phyloP scores from a whole-genome alignment of 2,113 vertebrate species.

The Merops nubicus region DNA sequence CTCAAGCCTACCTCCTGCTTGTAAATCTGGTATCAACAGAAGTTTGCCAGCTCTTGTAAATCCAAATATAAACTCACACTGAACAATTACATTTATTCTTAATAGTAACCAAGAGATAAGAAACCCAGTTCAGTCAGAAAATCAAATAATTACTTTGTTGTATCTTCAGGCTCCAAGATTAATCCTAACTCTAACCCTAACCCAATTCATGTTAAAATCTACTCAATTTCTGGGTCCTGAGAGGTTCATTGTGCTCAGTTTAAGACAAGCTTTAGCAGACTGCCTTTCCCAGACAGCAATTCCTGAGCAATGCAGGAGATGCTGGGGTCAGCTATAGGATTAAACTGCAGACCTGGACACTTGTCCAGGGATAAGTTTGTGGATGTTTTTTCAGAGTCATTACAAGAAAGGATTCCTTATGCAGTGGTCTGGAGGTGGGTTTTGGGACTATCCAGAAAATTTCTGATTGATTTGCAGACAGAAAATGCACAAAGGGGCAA shows the following conservation, averaged over 20 bases:
- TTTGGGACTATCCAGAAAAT: not conserved
- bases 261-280: not conserved
- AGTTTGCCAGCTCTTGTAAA: not conserved
- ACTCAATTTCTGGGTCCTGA: not conserved
- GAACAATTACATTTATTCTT: not conserved
- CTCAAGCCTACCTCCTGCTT: not conserved
- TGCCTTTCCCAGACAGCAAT: not conserved
- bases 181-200: not conserved
- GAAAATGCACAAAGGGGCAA: not conserved
- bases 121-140: not conserved
- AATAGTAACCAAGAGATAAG: not conserved
- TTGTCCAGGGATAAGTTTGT: not conserved
- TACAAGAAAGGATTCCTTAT: not conserved
- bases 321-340: not conserved
- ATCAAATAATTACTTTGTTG: not conserved
- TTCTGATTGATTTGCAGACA: not conserved
- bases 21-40: not conserved
- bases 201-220: not conserved
- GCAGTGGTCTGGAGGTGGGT: not conserved
- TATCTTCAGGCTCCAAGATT: not conserved
- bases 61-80: not conserved
- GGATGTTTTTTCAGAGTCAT: not conserved
- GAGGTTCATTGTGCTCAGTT: not conserved
- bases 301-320: not conserved
- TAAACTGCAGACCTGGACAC: not conserved